Conservation (phyloP, 2,888 invertebrate genomes). For the Epinotia demarniana region DNA sequence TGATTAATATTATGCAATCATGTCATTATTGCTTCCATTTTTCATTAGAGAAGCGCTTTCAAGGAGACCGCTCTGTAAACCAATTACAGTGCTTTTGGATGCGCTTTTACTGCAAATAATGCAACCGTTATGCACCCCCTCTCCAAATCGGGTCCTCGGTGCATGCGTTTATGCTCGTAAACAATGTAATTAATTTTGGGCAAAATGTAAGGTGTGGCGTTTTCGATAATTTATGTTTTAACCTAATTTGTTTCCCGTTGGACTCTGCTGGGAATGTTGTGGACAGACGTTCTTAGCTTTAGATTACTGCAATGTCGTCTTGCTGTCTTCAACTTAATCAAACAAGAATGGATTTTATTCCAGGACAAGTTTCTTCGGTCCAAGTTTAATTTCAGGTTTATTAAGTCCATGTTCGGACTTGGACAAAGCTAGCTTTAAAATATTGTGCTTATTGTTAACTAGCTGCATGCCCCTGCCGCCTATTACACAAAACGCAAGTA, state of each 20-base stretch:
- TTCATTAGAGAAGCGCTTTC: conserved; percentile 50
- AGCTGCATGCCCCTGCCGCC: too few relatives aligned
- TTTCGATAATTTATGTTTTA: conserved; percentile 65
- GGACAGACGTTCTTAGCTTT: background rate
- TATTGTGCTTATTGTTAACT: too few relatives aligned
- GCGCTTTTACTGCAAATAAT: conserved; percentile 70
- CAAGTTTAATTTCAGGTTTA: background rate
- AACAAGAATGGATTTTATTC: background rate
- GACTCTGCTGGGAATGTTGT: conserved; percentile 14
- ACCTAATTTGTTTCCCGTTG: conserved; percentile 52
- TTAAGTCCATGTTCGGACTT: background rate
- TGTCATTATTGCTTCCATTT: conserved; percentile 35
- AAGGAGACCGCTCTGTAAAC: conserved; percentile 63
- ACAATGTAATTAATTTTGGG: conserved; percentile 77
- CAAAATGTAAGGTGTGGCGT: conserved; percentile 66
- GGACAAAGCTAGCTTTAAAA: background rate
- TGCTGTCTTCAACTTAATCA: background rate
- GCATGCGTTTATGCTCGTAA: conserved; percentile 62
- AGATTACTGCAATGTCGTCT: background rate
- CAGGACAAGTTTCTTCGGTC: background rate
- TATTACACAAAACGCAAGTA: too few relatives aligned
- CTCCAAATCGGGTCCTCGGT: conserved; percentile 52
- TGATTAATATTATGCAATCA: conserved; percentile 41
- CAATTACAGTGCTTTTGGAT: conserved; percentile 67
- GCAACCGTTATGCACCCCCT: conserved; percentile 52